These are phyloP conservation scores for Oreocharis arfaki DNA, from an alignment of 2,113 vertebrate genomes.

Conservation along the genomic window DNA sequence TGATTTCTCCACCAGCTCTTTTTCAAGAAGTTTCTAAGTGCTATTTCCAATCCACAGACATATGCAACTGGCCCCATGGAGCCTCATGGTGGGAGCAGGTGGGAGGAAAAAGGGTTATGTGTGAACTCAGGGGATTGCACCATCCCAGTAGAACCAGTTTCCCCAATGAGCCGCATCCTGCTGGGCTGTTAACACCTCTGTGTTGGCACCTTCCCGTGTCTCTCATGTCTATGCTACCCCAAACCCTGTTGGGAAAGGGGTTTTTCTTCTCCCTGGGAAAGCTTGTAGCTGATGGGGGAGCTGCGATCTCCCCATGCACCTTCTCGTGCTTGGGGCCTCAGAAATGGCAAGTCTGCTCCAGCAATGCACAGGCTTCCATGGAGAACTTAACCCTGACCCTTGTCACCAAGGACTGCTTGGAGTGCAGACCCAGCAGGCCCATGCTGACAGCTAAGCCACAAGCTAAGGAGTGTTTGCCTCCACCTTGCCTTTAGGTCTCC, in stretches of 20 bases:
- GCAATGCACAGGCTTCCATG: background rate
- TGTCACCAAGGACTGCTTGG: background rate
- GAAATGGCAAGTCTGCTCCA: background rate
- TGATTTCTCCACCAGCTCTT: background rate
- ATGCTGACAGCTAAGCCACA: background rate
- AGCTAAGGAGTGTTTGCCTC: background rate
- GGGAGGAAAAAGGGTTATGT: background rate
- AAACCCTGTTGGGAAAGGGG: background rate
- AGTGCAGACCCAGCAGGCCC: background rate
- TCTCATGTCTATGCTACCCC: background rate
- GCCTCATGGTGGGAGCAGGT: background rate
- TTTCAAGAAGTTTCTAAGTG: background rate
- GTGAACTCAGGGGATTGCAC: background rate
- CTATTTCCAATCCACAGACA: background rate
- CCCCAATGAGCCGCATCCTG: background rate
- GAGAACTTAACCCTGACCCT: background rate
- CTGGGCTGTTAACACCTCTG: background rate
- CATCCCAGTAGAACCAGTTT: constrained; percentile 4
- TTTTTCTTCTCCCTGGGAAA: background rate
- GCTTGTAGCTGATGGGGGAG: background rate
- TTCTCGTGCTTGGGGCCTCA: background rate
- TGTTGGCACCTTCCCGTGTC: background rate
- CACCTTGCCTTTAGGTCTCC: background rate
- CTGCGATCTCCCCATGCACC: background rate
- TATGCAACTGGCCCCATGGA: background rate